Evolutionary conservation across 2,888 invertebrate species (phyloP).

Genomic region (Pterostichus madidus): DNA sequence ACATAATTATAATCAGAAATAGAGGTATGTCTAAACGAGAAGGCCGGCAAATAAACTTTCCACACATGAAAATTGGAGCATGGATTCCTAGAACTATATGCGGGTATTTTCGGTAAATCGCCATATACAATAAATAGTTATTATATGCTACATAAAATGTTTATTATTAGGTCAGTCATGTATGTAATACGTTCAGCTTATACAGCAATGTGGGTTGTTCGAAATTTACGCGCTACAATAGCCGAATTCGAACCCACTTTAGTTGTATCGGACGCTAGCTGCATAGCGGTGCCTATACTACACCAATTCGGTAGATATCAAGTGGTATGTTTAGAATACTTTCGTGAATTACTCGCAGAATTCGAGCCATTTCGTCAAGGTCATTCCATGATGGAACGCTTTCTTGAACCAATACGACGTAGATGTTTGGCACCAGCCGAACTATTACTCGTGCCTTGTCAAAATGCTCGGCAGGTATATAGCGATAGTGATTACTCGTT

Average conservation of each 20-base stretch:
- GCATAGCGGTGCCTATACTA: slow-evolving; percentile 1
- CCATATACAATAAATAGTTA: not conserved
- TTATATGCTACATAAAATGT: not conserved
- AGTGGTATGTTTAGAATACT: slow-evolving; percentile 3
- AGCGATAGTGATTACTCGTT: not conserved
- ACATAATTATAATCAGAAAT: slow-evolving; percentile 3
- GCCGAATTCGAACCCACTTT: not conserved
- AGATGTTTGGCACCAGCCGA: not conserved
- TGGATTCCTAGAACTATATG: not conserved
- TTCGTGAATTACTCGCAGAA: not conserved
- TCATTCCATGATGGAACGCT: not conserved
- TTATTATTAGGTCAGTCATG: not conserved
- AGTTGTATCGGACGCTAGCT: not conserved
- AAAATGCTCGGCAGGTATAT: not conserved
- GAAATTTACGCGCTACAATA: not conserved
- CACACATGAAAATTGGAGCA: not conserved
- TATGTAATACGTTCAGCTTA: not conserved
- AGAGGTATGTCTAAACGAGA: not conserved
- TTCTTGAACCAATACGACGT: not conserved
- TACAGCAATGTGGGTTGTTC: not conserved
- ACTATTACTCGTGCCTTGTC: not conserved
- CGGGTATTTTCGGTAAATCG: not conserved
- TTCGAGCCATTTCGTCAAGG: not conserved
- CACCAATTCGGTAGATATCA: not conserved
- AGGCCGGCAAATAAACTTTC: not conserved